Conservation (phyloP, 2,888 invertebrate genomes). For the Sipunculus nudus region DNA sequence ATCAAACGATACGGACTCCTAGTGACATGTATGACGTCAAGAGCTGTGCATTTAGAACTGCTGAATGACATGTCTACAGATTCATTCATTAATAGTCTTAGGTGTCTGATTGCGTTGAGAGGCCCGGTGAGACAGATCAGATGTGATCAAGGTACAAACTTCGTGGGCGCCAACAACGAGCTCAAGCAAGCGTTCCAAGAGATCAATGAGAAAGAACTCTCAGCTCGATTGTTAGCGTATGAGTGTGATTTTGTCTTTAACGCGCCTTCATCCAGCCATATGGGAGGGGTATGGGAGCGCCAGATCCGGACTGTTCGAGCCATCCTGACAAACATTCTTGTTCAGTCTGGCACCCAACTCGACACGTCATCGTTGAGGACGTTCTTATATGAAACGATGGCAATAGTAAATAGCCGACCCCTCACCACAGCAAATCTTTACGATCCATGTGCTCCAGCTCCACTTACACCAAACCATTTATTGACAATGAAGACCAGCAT, state of each 20-base stretch:
- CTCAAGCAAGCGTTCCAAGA: constrained; percentile 16
- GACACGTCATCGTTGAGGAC: constrained; percentile 32
- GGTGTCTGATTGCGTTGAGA: constrained; percentile 37
- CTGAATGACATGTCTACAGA: constrained; percentile 42
- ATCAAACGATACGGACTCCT: constrained; percentile 43
- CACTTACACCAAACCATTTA: constrained; percentile 22
- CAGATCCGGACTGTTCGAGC: constrained; percentile 21
- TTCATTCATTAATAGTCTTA: constrained; percentile 41
- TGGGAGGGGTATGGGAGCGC: constrained; percentile 21
- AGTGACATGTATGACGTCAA: constrained; percentile 42
- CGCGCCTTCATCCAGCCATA: constrained; percentile 18
- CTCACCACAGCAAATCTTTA: constrained; percentile 4
- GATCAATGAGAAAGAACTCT: constrained; percentile 6
- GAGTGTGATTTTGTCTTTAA: constrained; percentile 16
- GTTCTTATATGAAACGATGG: constrained; percentile 24
- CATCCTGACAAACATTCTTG: constrained; percentile 11
- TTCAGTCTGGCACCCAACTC: neutral
- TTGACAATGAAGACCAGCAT: constrained; percentile 16
- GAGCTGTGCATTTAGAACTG: constrained; percentile 44
- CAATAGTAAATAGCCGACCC: constrained; percentile 23
- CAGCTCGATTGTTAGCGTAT: neutral
- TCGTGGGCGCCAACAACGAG: constrained; percentile 43
- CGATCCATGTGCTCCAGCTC: constrained; percentile 10
- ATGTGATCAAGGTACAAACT: constrained; percentile 46
- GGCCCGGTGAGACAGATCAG: constrained; percentile 35